Evolutionary conservation across 2,888 invertebrate species (phyloP).

Genomic region (Quadroppia sp.): DNA sequence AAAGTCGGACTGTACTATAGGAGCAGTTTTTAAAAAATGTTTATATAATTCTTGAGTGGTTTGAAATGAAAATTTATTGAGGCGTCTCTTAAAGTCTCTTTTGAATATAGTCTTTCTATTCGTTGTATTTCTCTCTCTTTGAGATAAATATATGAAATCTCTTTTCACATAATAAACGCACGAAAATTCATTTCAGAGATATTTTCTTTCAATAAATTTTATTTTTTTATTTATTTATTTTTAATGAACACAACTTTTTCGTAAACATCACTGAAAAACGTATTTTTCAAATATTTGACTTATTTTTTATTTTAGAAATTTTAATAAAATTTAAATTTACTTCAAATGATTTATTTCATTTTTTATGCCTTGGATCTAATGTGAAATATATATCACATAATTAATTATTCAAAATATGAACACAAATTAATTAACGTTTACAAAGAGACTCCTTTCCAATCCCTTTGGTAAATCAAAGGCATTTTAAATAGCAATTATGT

Average conservation of each 20-base stretch:
- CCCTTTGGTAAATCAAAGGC: too few species aligned
- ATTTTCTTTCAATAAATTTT: neutral
- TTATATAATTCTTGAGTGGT: conserved; percentile 18
- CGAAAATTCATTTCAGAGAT: conserved; percentile 1
- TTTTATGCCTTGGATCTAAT: too few species aligned
- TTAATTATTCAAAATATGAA: too few species aligned
- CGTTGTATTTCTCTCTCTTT: conserved; percentile 10
- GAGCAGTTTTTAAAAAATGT: conserved; percentile 17
- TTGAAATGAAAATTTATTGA: conserved; percentile 33
- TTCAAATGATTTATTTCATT: too few species aligned
- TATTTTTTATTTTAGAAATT: too few species aligned
- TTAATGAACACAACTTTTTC: neutral
- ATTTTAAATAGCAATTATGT: too few species aligned
- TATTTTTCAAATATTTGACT: too few species aligned
- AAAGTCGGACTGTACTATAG: conserved; percentile 26
- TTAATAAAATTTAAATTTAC: too few species aligned
- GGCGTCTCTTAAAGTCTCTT: conserved; percentile 26
- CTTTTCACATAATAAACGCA: conserved; percentile 21
- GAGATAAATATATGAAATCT: conserved; percentile 29
- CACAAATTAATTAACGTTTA: too few species aligned
- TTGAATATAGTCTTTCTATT: conserved; percentile 18
- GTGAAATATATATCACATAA: too few species aligned
- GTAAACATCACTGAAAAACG: too few species aligned
- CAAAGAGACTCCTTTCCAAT: too few species aligned
- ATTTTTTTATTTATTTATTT: neutral